Base-by-base conservation (phyloP, 2,888 invertebrate genomes). In the Sepiola atlantica region DNA sequence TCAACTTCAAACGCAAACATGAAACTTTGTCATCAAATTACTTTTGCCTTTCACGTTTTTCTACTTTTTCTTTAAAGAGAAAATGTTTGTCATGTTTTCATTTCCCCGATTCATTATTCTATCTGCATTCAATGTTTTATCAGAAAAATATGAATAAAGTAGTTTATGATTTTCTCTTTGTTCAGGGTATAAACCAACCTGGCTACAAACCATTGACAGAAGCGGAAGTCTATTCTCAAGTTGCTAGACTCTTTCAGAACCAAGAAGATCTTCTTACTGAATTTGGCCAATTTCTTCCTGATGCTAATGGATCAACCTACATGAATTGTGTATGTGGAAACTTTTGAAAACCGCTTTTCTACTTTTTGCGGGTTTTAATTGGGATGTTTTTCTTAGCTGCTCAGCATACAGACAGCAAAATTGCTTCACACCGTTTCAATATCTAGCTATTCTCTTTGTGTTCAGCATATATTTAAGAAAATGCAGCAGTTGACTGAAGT, bases 271-370 rank as follows among this genome's bases (percentile, higher is more conserved):
- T 99, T 28, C 97, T 99, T 94, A 98, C 98, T 0, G 99, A 99
- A 97, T 99, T 99, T 97, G 99, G 99, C 0, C 99, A 99, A 97
- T 99, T 99, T 97, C 97, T 99, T 94, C 99, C 99, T 0, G 99
- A 99, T 97, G 99, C 99, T 18, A 99, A 97, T 95, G 97, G 97
- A 4, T 96, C 96, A 0, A 95, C 96, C 0, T 95, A 95, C 20
- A 55, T 94, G n/a, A 94, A 90, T 35, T 94, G 94, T 90, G 95
- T 95, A 94, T 55, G 94, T 95, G 55, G 90, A n/a, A n/a, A 57
- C 55, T 55, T 90, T 28, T 57, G 35, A 92, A 91, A 14, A 14
- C 93, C 35, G 24, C 8, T 32, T 32, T 18, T 55, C n/a, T n/a
- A n/a, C n/a, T n/a, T n/a, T n/a, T n/a, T n/a, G n/a, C n/a, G n/a